phyloP scores from a whole-genome alignment of 1,140 invertebrate species.

The Sogatella furcifera region DNA sequence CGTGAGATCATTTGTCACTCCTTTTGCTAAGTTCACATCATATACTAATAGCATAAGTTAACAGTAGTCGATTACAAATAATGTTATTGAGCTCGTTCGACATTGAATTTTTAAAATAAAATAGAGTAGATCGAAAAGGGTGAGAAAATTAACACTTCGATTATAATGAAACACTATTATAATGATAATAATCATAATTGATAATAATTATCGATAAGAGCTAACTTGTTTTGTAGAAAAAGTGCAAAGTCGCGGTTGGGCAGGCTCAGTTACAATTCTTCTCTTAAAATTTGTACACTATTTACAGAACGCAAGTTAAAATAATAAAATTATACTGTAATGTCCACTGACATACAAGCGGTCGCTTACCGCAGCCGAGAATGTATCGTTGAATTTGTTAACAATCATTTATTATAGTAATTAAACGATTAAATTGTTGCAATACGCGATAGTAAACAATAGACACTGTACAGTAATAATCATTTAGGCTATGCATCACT shows the following conservation, averaged over 20 bases:
- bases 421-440: neutral
- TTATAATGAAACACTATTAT: neutral
- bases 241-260: constrained; percentile 25
- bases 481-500: constrained; percentile 8
- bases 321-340: too few species aligned
- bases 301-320: constrained; percentile 14
- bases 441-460: constrained; percentile 6
- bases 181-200: constrained; percentile 1
- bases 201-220: neutral
- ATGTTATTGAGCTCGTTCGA: too few species aligned
- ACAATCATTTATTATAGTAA: neutral
- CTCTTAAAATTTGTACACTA: constrained; percentile 19
- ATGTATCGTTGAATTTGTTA: constrained; percentile 20
- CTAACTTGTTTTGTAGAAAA: constrained; percentile 19
- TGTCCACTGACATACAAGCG: too few species aligned
- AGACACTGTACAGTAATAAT: constrained; percentile 9
- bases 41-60: too few species aligned
- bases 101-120: neutral
- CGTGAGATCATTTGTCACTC: constrained; percentile 10
- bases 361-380: constrained; percentile 12
- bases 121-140: neutral
- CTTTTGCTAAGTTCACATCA: neutral
- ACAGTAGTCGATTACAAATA: too few species aligned
- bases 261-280: constrained; percentile 20
- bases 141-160: neutral